Conservation (phyloP, 2,797 vertebrate genomes). For the Crocodylus rhombifer region DNA sequence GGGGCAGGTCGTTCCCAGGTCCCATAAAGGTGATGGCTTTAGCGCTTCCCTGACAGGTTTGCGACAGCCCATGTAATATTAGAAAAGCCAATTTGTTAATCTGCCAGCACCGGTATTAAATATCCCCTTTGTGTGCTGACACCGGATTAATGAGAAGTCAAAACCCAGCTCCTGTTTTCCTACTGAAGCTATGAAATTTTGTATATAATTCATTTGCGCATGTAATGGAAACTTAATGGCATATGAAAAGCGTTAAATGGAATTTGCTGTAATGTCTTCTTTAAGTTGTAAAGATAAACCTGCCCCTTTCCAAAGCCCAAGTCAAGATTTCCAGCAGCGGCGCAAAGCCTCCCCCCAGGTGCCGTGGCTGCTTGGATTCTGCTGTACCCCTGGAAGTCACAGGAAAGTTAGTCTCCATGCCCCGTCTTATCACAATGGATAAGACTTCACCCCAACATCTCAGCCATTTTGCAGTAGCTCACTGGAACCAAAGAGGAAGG, state of each 20-base stretch:
- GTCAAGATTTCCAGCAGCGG: not conserved
- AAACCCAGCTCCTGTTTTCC: constrained; percentile 34
- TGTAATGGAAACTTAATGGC: constrained; percentile 65
- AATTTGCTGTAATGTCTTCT: constrained; percentile 59
- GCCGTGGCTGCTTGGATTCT: not conserved
- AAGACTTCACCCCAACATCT: not conserved
- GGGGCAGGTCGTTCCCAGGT: constrained; percentile 1
- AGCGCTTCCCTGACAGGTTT: constrained; percentile 47
- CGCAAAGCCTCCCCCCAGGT: not conserved
- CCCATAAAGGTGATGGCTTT: constrained; percentile 31
- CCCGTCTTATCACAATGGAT: not conserved
- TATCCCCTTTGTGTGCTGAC: constrained; percentile 45
- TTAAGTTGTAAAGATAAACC: constrained; percentile 53
- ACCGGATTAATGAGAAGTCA: constrained; percentile 48
- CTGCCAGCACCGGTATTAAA: constrained; percentile 55
- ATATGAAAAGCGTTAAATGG: constrained; percentile 64
- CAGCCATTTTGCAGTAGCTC: not conserved
- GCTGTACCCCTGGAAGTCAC: not conserved
- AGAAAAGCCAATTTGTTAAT: constrained; percentile 72
- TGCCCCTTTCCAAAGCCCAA: constrained; percentile 26
- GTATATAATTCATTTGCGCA: constrained; percentile 69
- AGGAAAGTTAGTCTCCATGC: not conserved
- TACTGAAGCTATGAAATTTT: constrained; percentile 42
- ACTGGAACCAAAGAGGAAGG: not conserved
- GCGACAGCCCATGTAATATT: constrained; percentile 34